A percentile compares a stretch with the other conserved stretches of the same genome.
These are phyloP conservation scores for Gadus chalcogrammus DNA, from an alignment of 2,113 vertebrate species.

Conservation along the genomic window DNA sequence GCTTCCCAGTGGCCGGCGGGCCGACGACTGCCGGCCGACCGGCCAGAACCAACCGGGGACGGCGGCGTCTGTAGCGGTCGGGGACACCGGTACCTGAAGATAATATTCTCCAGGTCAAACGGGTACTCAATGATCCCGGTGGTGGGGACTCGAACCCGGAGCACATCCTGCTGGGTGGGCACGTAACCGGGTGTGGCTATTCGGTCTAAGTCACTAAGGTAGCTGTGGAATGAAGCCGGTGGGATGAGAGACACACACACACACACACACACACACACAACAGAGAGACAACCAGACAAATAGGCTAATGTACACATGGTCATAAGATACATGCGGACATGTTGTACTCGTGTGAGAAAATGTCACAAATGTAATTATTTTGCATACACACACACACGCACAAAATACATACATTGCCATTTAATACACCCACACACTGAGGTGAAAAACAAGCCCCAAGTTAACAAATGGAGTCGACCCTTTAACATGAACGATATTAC, in stretches of 20 bases:
- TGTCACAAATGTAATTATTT: no score
- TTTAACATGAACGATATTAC: not conserved
- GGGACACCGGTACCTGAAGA: slow-evolving; percentile 83
- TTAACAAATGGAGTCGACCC: not conserved
- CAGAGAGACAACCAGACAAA: not conserved
- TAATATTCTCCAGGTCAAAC: slow-evolving; percentile 92
- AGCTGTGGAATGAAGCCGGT: slow-evolving; percentile 70
- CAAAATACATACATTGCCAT: not conserved
- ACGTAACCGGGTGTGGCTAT: slow-evolving; percentile 82
- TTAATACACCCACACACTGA: not conserved
- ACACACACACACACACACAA: slow-evolving; percentile 9
- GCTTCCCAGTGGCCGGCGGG: slow-evolving; percentile 35
- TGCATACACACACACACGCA: slow-evolving; percentile 2
- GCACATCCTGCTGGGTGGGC: slow-evolving; percentile 90
- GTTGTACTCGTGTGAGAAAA: no score
- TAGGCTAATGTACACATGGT: not conserved
- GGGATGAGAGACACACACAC: slow-evolving; percentile 16
- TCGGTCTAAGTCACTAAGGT: slow-evolving; percentile 87
- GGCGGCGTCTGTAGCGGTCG: not conserved
- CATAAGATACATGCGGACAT: no score
- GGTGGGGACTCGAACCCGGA: slow-evolving; percentile 90
- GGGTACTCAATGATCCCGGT: slow-evolving; percentile 95
- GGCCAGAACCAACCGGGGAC: not conserved
- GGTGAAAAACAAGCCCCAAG: not conserved
- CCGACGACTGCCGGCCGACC: slow-evolving; percentile 12